A percentile compares a stretch with the other conserved stretches of the same genome.
These are phyloP conservation scores for Pentalonia nigronervosa DNA, from an alignment of 1,140 invertebrate genomes.

Conservation along the genomic window DNA sequence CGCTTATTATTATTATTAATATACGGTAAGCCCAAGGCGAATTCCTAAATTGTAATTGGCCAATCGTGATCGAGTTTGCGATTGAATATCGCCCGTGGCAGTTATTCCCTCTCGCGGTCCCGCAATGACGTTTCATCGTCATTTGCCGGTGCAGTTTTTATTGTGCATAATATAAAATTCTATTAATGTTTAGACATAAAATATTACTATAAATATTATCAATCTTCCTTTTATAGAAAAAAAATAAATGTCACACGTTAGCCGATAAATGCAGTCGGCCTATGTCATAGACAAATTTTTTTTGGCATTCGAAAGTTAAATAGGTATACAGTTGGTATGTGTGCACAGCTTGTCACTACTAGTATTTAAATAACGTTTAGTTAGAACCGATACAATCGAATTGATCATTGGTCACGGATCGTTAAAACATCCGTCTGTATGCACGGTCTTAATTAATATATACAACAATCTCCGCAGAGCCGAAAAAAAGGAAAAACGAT, in stretches of 20 bases:
- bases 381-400: background rate
- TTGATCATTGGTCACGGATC: slow-evolving; percentile 42
- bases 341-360: background rate
- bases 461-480: background rate
- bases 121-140: background rate
- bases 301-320: background rate
- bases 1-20: slow-evolving; percentile 33
- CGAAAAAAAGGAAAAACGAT: background rate
- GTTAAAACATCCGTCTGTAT: background rate
- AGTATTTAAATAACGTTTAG: slow-evolving; percentile 23
- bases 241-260: background rate
- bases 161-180: background rate
- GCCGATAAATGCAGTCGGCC: background rate
- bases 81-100: background rate
- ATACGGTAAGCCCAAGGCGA: slow-evolving; percentile 19
- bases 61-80: slow-evolving; percentile 52
- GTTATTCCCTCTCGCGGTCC: slow-evolving; percentile 12
- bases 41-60: slow-evolving; percentile 55
- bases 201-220: background rate
- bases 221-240: background rate
- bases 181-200: background rate
- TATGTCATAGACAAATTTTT: background rate
- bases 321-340: background rate
- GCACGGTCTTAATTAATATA: slow-evolving; percentile 27
- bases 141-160: background rate